Evolutionary conservation across 2,113 vertebrate species (phyloP).

Genomic region (Parus major): DNA sequence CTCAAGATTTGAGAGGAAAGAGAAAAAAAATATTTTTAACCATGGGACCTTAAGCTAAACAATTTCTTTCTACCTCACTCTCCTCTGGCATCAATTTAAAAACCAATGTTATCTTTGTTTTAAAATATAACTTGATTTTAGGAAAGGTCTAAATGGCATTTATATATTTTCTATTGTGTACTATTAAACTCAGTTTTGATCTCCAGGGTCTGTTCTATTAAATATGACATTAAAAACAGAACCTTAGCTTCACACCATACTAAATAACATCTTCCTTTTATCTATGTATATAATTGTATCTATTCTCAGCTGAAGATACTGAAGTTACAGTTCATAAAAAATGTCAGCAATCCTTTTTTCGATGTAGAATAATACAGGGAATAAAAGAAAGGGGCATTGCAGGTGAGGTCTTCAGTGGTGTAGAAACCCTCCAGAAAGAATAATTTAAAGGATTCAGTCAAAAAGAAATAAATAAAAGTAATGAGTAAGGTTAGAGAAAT

Average conservation of each 20-base stretch:
- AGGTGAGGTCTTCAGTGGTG: background rate
- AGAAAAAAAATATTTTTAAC: background rate
- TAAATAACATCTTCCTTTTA: background rate
- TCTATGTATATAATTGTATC: background rate
- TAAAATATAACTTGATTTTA: background rate
- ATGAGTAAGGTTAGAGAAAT: background rate
- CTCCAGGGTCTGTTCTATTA: background rate
- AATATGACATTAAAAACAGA: background rate
- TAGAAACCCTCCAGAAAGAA: background rate
- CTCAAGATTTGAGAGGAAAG: background rate
- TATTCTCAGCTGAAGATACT: background rate
- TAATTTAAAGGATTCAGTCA: background rate
- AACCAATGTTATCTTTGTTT: background rate
- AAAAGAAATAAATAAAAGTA: background rate
- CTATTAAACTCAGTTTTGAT: background rate
- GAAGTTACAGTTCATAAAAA: background rate
- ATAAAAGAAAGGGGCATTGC: background rate
- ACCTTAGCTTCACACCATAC: background rate
- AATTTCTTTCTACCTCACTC: accelerated
- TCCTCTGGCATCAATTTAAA: background rate
- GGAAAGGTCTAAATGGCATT: background rate
- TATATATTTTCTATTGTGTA: background rate
- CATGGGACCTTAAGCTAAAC: background rate
- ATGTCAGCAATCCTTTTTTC: background rate
- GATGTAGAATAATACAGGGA: background rate